Evolutionary conservation across 1,140 invertebrate species (phyloP).

Genomic region (Copidosoma floridanum): DNA sequence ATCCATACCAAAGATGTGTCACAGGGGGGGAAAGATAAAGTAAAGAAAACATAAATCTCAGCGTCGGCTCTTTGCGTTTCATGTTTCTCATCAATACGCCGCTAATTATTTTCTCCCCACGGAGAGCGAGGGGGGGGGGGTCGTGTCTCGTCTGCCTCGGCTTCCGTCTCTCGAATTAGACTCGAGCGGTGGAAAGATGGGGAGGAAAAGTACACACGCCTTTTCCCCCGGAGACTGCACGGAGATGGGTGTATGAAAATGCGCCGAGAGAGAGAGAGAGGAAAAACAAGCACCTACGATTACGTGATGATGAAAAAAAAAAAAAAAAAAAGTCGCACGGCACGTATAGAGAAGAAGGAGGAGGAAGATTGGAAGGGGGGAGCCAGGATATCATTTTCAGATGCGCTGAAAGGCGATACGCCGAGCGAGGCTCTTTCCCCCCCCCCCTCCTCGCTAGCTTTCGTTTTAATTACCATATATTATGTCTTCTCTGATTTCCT

Average conservation of each 20-base stretch:
- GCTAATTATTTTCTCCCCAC: too few relatives aligned
- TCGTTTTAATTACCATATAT: constrained; percentile 43
- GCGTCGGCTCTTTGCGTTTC: too few relatives aligned
- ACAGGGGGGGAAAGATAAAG: too few relatives aligned
- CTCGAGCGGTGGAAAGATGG: too few relatives aligned
- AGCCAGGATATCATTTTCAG: constrained; percentile 42
- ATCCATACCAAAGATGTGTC: too few relatives aligned
- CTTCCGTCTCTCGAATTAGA: background rate
- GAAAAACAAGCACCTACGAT: background rate
- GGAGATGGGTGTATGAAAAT: too few relatives aligned
- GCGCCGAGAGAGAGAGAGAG: background rate
- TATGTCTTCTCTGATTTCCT: constrained; percentile 40
- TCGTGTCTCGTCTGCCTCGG: background rate
- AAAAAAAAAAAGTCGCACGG: background rate
- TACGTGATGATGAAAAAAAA: background rate
- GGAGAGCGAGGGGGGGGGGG: too few relatives aligned
- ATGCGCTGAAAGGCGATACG: constrained; percentile 41
- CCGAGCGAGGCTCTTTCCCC: constrained; percentile 33
- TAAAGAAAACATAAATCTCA: too few relatives aligned
- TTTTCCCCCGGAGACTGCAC: background rate
- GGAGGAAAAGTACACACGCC: background rate
- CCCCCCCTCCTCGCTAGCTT: constrained; percentile 20
- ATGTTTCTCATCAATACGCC: too few relatives aligned
- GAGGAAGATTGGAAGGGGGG: constrained; percentile 11
- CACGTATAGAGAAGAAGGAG: constrained; percentile 17